These are phyloP conservation scores for Scaptodrosophila latifasciaeformis DNA, from an alignment of 2,888 invertebrate species.

Conservation along the genomic window DNA sequence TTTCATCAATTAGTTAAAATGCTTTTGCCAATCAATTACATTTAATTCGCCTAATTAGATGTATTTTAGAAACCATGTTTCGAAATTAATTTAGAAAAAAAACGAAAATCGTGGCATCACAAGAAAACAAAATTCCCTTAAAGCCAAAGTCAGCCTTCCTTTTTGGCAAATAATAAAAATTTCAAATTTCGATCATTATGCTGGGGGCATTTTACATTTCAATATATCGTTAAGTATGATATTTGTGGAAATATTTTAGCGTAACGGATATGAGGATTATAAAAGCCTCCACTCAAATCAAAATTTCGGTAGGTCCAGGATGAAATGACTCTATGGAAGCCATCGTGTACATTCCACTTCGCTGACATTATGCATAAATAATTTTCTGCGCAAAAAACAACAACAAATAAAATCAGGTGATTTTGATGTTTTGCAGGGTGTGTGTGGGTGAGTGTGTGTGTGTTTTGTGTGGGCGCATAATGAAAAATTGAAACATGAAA, in stretches of 20 bases:
- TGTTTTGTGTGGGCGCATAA: slow-evolving; percentile 34
- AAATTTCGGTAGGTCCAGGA: no score
- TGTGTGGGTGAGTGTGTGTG: background rate
- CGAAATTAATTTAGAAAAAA: no score
- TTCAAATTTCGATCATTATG: no score
- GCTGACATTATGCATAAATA: slow-evolving; percentile 59
- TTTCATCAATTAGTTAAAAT: slow-evolving; percentile 15
- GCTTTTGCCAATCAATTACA: no score
- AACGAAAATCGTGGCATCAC: no score
- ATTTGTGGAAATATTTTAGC: slow-evolving; percentile 4
- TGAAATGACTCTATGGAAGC: background rate
- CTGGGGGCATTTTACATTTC: no score
- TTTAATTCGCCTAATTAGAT: no score
- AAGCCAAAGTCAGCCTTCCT: no score
- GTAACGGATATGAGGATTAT: slow-evolving; percentile 28
- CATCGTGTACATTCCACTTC: background rate
- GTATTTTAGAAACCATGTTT: no score
- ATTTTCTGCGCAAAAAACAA: slow-evolving; percentile 37
- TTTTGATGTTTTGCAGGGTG: slow-evolving; percentile 15
- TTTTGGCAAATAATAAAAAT: no score
- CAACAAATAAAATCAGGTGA: slow-evolving; percentile 24
- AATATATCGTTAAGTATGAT: no score
- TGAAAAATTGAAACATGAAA: slow-evolving; percentile 67
- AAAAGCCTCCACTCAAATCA: slow-evolving; percentile 3
- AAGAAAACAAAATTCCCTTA: no score